Base-by-base conservation (phyloP, 2,888 invertebrate genomes). In the Synergus laeviventris region DNA sequence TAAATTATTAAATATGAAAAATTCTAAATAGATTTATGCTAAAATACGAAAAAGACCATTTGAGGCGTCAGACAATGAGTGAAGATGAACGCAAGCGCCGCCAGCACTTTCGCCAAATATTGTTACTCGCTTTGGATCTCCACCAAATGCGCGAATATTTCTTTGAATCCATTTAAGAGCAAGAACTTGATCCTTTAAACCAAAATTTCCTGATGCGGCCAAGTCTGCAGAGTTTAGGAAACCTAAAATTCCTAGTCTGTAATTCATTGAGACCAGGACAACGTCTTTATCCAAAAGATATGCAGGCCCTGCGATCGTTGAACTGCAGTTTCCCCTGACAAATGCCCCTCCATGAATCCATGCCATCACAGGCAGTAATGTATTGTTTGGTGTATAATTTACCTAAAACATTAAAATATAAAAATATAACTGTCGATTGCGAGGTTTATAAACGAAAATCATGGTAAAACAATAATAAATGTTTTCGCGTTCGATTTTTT, bases 81-180 rank as follows among this genome's bases (percentile, higher is more conserved):
- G 84, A 31, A 82, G 64, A 62, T 88, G 85, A 14, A 80, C 78
- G 0, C 80, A 64, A 9, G 62, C 64, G 7, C 74, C 81, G 8
- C 89, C 89, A 0, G 87, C 85, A 61, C 89, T 89, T n/a, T 76
- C 76, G 2, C 89, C 89, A 21, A 85, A 86, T 74, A 88, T 76
- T 7, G 89, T 89, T 0, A 89, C 83, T 18, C 89, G 89, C 0
- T 80, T 73, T 0, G 87, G 76, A 80, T 89, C 87, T 0, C 89
- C 89, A 0, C 89, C 87, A 66, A 89, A 89, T 14, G 21, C 60
- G 0, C 75, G 49, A 5, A 89, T 88, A 59, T 89, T 89, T 42
- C 87, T 84, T 38, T 84, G 80, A 0, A 89, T 76, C 89, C 89
- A 89, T 66, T 82, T 81, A 59, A 89, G 77, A 5, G 86, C 88